Evolutionary conservation across 1,140 invertebrate genomes (phyloP).

Genomic region (Dreissena rostriformis): DNA sequence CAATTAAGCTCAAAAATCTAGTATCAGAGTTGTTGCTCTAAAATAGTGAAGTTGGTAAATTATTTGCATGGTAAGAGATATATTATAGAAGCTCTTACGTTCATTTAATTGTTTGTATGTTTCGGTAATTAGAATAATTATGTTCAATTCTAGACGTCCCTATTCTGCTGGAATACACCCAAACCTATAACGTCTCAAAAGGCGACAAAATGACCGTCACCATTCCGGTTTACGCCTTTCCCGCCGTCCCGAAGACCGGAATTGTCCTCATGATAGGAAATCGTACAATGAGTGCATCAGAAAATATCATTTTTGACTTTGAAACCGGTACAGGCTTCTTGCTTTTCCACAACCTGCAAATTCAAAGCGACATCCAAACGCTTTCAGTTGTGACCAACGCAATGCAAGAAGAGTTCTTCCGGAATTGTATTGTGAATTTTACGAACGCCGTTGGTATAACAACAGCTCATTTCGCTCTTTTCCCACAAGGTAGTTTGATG

Average conservation of each 20-base stretch:
- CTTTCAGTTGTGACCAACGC: neutral
- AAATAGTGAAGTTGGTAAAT: neutral
- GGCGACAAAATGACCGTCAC: neutral
- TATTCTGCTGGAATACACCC: neutral
- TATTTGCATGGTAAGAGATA: neutral
- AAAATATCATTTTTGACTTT: too few relatives aligned
- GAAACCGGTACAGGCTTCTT: too few relatives aligned
- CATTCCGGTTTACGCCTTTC: neutral
- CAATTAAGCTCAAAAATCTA: neutral
- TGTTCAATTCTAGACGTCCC: slow-evolving; percentile 5
- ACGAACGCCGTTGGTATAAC: neutral
- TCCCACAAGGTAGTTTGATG: too few relatives aligned
- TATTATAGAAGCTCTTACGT: too few relatives aligned
- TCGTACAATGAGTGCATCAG: too few relatives aligned
- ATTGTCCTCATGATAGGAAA: too few relatives aligned
- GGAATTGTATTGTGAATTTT: neutral
- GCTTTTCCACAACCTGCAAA: too few relatives aligned
- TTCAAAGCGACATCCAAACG: neutral
- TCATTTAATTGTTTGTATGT: neutral
- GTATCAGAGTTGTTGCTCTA: neutral
- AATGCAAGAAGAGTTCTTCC: neutral
- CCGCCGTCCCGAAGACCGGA: neutral
- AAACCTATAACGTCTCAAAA: slow-evolving; percentile 10
- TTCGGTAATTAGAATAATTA: neutral
- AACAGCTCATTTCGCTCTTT: neutral